These are phyloP conservation scores for Drosophila punjabiensis DNA, from an alignment of 1,140 invertebrate genomes.

Conservation along the genomic window DNA sequence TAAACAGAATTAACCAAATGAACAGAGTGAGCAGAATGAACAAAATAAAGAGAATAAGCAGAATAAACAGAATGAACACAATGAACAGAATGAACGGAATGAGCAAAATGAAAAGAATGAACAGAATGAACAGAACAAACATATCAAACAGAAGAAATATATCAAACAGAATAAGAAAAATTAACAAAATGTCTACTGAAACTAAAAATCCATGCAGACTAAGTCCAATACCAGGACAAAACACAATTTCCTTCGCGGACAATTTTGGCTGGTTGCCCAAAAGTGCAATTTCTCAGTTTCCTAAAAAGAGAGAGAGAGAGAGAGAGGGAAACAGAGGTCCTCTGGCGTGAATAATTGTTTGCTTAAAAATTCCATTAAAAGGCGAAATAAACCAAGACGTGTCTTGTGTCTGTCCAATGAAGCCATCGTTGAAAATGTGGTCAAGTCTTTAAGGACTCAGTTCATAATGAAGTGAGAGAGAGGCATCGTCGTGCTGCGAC, in stretches of 20 bases:
- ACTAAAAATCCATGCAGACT: not conserved
- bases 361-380: conserved; percentile 61
- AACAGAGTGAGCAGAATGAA: not conserved
- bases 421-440: conserved; percentile 13
- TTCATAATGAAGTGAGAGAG: not conserved
- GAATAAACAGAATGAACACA: not conserved
- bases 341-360: conserved; percentile 55
- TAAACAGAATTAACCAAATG: not conserved
- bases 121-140: not conserved
- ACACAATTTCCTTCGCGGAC: not conserved
- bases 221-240: not conserved
- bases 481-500: not conserved
- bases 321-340: not conserved
- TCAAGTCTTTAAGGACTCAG: not conserved
- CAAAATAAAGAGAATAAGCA: not conserved
- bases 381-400: conserved; percentile 40
- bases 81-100: not conserved
- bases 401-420: conserved; percentile 10
- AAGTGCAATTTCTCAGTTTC: conserved; percentile 22
- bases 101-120: not conserved
- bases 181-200: not conserved
- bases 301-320: not conserved
- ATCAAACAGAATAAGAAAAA: too few relatives aligned
- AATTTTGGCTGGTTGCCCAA: conserved; percentile 22
- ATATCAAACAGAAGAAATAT: too few relatives aligned